Conservation (phyloP, 1,140 invertebrate species). For the Nymphalis io region DNA sequence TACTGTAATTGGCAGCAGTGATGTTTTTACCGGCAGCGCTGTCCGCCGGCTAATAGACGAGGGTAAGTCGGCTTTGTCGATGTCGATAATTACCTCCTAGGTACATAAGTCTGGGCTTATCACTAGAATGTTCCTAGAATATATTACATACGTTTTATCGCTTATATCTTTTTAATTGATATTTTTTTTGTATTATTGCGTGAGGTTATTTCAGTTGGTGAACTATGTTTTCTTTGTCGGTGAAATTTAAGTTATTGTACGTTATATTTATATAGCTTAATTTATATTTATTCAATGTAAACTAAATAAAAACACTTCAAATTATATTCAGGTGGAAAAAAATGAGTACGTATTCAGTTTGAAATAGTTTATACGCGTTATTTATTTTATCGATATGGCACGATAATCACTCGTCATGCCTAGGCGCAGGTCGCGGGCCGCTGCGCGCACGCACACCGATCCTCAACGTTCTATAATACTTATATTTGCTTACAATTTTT, state of each 20-base stretch:
- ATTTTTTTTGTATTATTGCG: too few species aligned
- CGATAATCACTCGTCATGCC: conserved; percentile 8
- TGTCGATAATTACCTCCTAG: conserved; percentile 21
- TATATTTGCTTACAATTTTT: conserved; percentile 49
- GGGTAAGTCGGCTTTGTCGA: not conserved
- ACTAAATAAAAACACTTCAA: not conserved
- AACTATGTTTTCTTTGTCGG: too few species aligned
- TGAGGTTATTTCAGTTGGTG: too few species aligned
- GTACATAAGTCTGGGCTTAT: not conserved
- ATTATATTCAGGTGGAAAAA: not conserved
- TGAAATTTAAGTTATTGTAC: too few species aligned
- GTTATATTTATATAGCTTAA: too few species aligned
- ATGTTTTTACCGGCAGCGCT: conserved; percentile 50
- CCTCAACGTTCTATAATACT: conserved; percentile 33
- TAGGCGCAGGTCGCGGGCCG: conserved; percentile 40
- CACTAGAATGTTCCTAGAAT: not conserved
- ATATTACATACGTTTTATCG: not conserved
- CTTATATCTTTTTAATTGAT: too few species aligned
- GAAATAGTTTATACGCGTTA: conserved; percentile 10
- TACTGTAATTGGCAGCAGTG: conserved; percentile 62
- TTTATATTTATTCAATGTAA: not conserved
- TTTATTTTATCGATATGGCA: conserved; percentile 24
- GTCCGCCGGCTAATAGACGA: conserved; percentile 16
- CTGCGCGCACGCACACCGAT: conserved; percentile 44
- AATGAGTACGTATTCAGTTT: not conserved